Percentiles rank a stretch among this genome's conserved stretches.
Conservation (phyloP, 2,797 vertebrate species). For the Myotis pilosus region DNA sequence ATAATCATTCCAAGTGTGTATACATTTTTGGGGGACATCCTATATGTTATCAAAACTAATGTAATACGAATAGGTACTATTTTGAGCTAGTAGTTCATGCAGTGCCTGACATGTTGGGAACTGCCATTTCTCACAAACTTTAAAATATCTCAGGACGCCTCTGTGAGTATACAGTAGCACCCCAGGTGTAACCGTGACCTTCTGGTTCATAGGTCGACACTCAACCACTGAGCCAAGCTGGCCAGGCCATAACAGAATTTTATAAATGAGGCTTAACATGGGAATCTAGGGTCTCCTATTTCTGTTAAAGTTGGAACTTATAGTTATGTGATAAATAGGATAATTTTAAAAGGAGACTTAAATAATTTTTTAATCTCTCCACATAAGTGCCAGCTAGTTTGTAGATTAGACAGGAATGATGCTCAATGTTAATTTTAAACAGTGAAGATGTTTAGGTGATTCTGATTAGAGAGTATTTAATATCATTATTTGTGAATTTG, state of each 20-base stretch:
- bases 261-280: constrained; percentile 10
- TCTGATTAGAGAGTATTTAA: constrained; percentile 25
- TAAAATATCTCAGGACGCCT: neutral
- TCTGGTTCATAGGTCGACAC: too few relatives aligned
- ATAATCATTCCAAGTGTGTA: too few relatives aligned
- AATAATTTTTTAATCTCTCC: constrained; percentile 23
- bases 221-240: too few relatives aligned
- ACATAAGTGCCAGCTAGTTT: neutral
- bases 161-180: neutral
- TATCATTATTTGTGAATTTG: constrained; percentile 47
- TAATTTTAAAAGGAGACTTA: neutral
- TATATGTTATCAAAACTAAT: constrained; percentile 16
- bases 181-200: neutral
- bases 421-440: neutral
- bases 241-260: neutral
- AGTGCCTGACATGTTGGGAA: neutral
- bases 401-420: neutral
- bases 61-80: neutral
- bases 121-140: constrained; percentile 32
- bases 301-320: constrained; percentile 18
- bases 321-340: constrained; percentile 11
- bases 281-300: neutral
- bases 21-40: too few relatives aligned
- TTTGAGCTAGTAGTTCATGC: constrained; percentile 30
- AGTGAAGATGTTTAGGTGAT: constrained; percentile 3